These are phyloP conservation scores for Drosophila nigritarsus DNA, from an alignment of 2,888 invertebrate species.

Conservation along the genomic window DNA sequence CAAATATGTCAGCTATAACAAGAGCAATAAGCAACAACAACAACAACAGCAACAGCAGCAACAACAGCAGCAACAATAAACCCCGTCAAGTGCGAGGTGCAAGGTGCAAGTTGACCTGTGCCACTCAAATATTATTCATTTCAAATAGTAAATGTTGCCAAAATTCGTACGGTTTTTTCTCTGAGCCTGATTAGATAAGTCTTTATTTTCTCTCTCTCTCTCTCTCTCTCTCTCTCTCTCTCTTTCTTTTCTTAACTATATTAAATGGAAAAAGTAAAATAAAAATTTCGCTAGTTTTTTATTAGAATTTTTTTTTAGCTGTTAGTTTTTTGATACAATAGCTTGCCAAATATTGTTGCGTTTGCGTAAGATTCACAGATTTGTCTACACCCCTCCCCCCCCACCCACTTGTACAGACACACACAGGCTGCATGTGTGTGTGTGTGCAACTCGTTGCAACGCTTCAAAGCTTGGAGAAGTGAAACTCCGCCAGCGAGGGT, in stretches of 20 bases:
- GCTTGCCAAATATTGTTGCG: conserved; percentile 14
- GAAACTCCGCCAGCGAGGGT: conserved; percentile 60
- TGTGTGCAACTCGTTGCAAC: conserved; percentile 52
- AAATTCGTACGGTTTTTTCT: no score
- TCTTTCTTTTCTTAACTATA: neutral
- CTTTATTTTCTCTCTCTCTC: no score
- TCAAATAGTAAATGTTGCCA: neutral
- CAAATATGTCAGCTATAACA: conserved; percentile 59
- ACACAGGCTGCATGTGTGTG: conserved; percentile 14
- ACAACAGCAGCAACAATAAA: neutral
- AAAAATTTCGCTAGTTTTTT: neutral
- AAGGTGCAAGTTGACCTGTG: neutral
- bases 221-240: neutral
- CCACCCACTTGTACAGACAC: neutral
- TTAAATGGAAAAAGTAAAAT: neutral
- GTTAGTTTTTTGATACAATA: neutral
- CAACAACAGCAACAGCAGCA: conserved; percentile 30
- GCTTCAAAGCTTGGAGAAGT: conserved; percentile 54
- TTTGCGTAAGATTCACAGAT: conserved; percentile 32
- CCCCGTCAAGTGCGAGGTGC: neutral
- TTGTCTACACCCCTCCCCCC: conserved; percentile 21
- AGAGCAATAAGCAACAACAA: conserved; percentile 25
- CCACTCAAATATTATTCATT: neutral
- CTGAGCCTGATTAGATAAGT: no score
- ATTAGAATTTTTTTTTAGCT: neutral